Base-by-base conservation (phyloP, 2,888 invertebrate species). In the Capitulum mitella region DNA sequence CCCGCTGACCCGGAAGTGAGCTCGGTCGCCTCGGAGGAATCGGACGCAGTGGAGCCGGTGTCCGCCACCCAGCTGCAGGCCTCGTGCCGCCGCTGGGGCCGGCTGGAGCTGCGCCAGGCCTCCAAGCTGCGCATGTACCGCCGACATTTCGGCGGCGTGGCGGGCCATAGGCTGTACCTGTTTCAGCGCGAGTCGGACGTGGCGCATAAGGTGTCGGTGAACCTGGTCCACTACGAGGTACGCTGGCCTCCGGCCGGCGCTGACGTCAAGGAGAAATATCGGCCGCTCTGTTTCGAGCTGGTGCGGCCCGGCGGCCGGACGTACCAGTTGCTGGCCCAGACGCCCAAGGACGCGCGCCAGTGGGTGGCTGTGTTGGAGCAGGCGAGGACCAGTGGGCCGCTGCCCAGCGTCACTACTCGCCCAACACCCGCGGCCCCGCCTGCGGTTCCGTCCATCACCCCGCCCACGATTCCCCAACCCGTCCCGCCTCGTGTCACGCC, bases 231-330 rank as follows among this genome's bases (percentile, higher is more conserved):
- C 10, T 70, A 70, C n/a, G 70, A 70, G n/a, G 70, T 70, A 40
- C 70, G 70, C 26, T 26, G 22, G 22, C 70, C 70, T 37, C 37
- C 70, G 37, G 26, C 70, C 5, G 70, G 19, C 10, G 70, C 70
- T 8, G 70, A 70, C 37, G 70, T 70, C 10, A 26, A 37, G 37
- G 70, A 37, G 1, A 70, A 70, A 12, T 26, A 37, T 8, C 70
- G 70, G 22, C 70, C 70, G 26, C 5, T 40, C 26, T 70, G 70
- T 26, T 70, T 70, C 26, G 70, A 70, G 70, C 40, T 70, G 70
- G 70, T 70, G 22, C 19, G 26, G 40, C 70, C 70, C 3, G 70
- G 70, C 16, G 70, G 70, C 10, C 22, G n/a, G 26, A 70, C 70
- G 0, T 40, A 40, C 26, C 29, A 29, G 40, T 8, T 70, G 37